These are phyloP conservation scores for Lepidothrix coronata DNA, from an alignment of 2,113 vertebrate species.

Conservation along the genomic window DNA sequence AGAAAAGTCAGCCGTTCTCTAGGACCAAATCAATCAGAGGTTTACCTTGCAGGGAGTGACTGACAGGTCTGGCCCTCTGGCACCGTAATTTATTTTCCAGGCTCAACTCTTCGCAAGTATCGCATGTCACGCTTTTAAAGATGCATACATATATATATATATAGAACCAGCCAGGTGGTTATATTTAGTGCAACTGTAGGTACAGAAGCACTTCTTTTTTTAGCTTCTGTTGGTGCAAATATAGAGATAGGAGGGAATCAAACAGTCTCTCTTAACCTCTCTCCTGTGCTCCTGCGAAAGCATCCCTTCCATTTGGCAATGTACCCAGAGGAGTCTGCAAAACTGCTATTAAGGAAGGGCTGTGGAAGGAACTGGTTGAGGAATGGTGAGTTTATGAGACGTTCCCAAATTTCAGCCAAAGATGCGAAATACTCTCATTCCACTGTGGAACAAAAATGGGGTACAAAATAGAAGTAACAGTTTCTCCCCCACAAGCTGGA, in stretches of 20 bases:
- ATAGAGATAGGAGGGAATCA: background rate
- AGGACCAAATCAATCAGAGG: conserved; percentile 8
- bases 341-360: background rate
- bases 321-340: background rate
- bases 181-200: conserved; percentile 8
- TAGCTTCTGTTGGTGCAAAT: conserved; percentile 29
- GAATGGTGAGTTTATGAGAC: background rate
- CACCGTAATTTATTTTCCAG: conserved; percentile 46
- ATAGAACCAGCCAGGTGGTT: background rate
- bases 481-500: fast-evolving
- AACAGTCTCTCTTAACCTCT: background rate
- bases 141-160: background rate
- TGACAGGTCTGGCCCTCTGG: conserved; percentile 17
- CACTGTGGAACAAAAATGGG: background rate
- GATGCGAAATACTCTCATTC: background rate
- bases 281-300: background rate
- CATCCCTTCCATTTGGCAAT: background rate
- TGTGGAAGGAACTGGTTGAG: fast-evolving
- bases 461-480: background rate
- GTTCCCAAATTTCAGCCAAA: background rate
- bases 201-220: background rate
- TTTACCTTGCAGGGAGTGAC: background rate
- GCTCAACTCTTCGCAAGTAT: conserved; percentile 9
- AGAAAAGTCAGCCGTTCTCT: conserved; percentile 4
- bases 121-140: conserved; percentile 17